phyloP scores from a whole-genome alignment of 2,797 vertebrate species.

The Pogonophryne albipinna region DNA sequence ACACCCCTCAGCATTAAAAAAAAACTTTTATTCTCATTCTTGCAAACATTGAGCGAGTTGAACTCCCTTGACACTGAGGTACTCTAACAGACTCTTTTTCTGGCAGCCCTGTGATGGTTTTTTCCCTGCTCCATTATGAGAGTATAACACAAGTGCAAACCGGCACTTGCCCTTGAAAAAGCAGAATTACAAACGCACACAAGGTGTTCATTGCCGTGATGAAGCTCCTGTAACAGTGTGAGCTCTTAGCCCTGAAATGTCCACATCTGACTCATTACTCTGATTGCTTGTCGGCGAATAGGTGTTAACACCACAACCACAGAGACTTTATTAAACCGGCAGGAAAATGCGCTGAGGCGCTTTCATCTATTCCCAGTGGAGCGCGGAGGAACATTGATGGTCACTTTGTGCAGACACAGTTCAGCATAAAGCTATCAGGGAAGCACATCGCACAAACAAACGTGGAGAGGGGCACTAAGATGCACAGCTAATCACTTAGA shows the following conservation, averaged over 20 bases:
- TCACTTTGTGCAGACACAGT: conserved; percentile 55
- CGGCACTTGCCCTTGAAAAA: conserved; percentile 23
- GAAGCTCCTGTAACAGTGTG: neutral
- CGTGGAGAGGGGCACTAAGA: conserved; percentile 41
- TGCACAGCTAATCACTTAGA: conserved; percentile 69
- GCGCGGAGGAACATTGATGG: conserved; percentile 30
- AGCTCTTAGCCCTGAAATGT: conserved; percentile 6
- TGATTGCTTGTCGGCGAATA: conserved; percentile 39
- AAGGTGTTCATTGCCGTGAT: neutral
- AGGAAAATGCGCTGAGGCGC: conserved; percentile 18
- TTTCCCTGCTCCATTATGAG: neutral
- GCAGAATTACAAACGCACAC: neutral
- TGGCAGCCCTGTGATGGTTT: conserved; percentile 16
- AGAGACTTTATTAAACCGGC: conserved; percentile 48
- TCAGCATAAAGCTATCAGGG: conserved; percentile 57
- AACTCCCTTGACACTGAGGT: conserved; percentile 12
- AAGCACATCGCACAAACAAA: conserved; percentile 57
- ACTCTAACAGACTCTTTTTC: conserved; percentile 5
- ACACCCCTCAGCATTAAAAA: conserved; percentile 23
- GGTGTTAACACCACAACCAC: conserved; percentile 32
- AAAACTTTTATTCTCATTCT: neutral
- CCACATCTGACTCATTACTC: conserved; percentile 34
- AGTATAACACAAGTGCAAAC: conserved; percentile 27
- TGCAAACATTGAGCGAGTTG: conserved; percentile 3
- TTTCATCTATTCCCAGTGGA: conserved; percentile 45